A percentile compares a stretch with the other conserved stretches of the same genome.
Evolutionary conservation across 2,888 invertebrate species (phyloP).

Genomic region (Epistrophella euchroma): DNA sequence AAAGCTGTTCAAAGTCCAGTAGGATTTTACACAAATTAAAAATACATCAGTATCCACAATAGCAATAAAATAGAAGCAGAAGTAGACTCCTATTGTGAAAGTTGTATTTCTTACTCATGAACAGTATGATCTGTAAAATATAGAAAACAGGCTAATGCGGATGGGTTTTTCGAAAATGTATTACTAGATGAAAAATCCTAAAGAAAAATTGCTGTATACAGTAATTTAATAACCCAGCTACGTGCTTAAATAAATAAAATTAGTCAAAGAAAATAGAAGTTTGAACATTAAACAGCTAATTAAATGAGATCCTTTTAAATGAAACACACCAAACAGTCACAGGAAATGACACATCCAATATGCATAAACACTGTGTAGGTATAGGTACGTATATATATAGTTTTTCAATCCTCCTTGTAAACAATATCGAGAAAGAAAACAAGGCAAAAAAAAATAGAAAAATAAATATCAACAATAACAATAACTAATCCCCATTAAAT

Average conservation of each 20-base stretch:
- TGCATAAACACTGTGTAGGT: neutral
- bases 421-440: neutral
- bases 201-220: too few relatives aligned
- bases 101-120: too few relatives aligned
- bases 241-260: neutral
- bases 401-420: neutral
- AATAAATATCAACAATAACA: constrained; percentile 27
- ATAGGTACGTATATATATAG: too few relatives aligned
- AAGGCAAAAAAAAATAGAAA: constrained; percentile 9
- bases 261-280: neutral
- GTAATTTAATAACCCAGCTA: neutral
- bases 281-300: constrained; percentile 1
- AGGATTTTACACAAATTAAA: too few relatives aligned
- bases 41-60: too few relatives aligned
- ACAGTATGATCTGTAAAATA: too few relatives aligned
- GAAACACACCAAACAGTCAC: constrained; percentile 9
- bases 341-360: constrained; percentile 29
- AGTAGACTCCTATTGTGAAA: too few relatives aligned
- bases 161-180: too few relatives aligned
- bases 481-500: constrained; percentile 68
- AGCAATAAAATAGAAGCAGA: too few relatives aligned
- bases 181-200: too few relatives aligned
- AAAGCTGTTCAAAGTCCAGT: too few relatives aligned
- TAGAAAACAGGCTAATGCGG: too few relatives aligned
- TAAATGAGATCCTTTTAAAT: constrained; percentile 10